These are phyloP conservation scores for Nothobranchius furzeri DNA, from an alignment of 2,113 vertebrate species.

Conservation along the genomic window DNA sequence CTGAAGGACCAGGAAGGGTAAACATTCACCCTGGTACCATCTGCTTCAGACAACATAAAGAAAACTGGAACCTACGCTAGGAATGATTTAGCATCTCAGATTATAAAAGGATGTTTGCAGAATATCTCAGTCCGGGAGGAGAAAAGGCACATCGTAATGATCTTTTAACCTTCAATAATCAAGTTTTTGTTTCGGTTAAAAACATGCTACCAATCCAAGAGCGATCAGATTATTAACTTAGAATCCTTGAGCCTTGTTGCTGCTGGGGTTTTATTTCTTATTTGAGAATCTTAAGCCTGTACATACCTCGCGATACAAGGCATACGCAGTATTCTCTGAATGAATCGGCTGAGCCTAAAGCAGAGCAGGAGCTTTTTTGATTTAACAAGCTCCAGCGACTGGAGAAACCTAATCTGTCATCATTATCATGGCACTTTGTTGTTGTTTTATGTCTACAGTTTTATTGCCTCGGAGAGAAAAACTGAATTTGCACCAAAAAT, in stretches of 20 bases:
- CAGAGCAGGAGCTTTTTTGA: not conserved
- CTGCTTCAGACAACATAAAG: constrained; percentile 66
- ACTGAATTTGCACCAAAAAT: constrained; percentile 6
- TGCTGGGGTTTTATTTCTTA: not conserved
- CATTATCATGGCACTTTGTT: not conserved
- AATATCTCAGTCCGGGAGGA: too few relatives aligned
- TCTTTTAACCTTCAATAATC: too few relatives aligned
- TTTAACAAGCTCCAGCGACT: not conserved
- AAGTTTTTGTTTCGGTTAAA: too few relatives aligned
- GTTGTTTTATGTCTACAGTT: not conserved
- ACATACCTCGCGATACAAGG: not conserved
- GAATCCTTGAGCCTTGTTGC: not conserved
- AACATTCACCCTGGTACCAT: constrained; percentile 80
- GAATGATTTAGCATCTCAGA: too few relatives aligned
- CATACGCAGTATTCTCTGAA: not conserved
- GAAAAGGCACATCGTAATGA: too few relatives aligned
- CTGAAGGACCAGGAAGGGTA: constrained; percentile 71
- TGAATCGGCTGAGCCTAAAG: not conserved
- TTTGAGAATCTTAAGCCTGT: too few relatives aligned
- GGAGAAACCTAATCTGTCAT: not conserved
- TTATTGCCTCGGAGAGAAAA: constrained; percentile 12
- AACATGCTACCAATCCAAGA: too few relatives aligned
- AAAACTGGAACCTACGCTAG: constrained; percentile 34
- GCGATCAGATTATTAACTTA: too few relatives aligned
- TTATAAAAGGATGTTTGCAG: too few relatives aligned